Percentiles rank a stretch among this genome's conserved stretches.
Evolutionary conservation across 2,888 invertebrate genomes (phyloP).

Genomic region (Agrypnus murinus): DNA sequence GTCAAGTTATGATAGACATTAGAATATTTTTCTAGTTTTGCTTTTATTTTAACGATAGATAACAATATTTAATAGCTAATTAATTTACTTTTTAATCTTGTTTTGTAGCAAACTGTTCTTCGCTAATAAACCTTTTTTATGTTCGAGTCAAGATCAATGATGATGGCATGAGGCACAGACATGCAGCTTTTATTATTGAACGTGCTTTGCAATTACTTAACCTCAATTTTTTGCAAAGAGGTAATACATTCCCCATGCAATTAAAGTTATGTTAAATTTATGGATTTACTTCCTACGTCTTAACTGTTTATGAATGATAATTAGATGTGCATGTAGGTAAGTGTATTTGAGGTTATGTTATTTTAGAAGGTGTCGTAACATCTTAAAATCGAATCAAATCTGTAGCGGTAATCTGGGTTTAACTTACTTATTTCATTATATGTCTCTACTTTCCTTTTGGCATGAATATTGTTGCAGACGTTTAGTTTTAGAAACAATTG

Average conservation of each 20-base stretch:
- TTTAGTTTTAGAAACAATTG: no score
- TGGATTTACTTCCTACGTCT: slow-evolving; percentile 15
- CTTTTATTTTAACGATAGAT: no score
- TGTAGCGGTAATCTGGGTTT: no score
- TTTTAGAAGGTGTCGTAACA: no score
- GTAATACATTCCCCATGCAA: slow-evolving; percentile 21
- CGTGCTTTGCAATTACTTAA: slow-evolving; percentile 6
- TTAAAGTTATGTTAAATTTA: slow-evolving; percentile 21
- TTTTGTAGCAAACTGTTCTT: no score
- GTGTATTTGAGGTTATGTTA: no score
- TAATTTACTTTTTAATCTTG: no score
- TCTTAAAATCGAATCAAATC: no score
- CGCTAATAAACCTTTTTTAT: no score
- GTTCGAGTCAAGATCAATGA: not conserved
- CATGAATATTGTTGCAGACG: not conserved
- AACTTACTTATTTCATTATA: not conserved
- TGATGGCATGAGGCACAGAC: not conserved
- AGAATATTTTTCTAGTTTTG: not conserved
- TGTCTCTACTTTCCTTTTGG: not conserved
- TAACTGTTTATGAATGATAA: no score
- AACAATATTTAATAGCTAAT: no score
- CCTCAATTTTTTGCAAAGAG: slow-evolving; percentile 12
- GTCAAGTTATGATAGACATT: slow-evolving; percentile 1
- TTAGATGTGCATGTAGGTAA: no score
- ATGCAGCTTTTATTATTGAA: not conserved